Base-by-base conservation (phyloP, 1,140 invertebrate species). In the Aphis gossypii region DNA sequence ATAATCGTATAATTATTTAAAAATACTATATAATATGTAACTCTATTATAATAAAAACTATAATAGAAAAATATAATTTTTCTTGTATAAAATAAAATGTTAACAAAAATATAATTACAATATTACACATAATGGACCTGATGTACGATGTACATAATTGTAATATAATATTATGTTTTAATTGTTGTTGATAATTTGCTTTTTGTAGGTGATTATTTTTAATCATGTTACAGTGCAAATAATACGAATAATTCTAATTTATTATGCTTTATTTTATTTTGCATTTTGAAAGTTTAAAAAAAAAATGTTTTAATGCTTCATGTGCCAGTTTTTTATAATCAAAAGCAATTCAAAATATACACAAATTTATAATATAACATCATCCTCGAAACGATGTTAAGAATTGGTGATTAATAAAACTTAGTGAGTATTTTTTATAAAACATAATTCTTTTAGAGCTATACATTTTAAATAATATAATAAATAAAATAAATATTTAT, bases 281-380 rank as follows among this genome's bases (percentile, higher is more conserved):
- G 56, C 6, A 68, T 41, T 38, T 68, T 60, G 56, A 25, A 90
- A 60, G 18, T 30, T 90, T 44, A 90, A 60, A 51, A 90, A 30
- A 60, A 41, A 30, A 60, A 38, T 41, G 8, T 30, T 41, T 56
- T 90, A 90, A 90, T 44, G 89, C 89, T 90, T 90, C 56, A 90
- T 30, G 56, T 90, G 89, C 89, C 54, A n/a, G 25, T 90, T 90
- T 41, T 89, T 60, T 41, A 60, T 90, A 60, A 60, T 90, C 44
- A 41, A 56, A 56, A 18, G 54, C 51, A n/a, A 30, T n/a, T 38
- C n/a, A 56, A 89, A 68, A 25, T 56, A 11, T 60, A 38, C n/a
- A 4, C 41, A 86, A 41, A 86, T 86, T 88, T 90, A 56, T 56
- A 56, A 90, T 35, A 8, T 90, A 44, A 90, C 38, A 44, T 20